These are phyloP conservation scores for Synergus itoensis DNA, from an alignment of 2,888 invertebrate genomes.

Conservation along the genomic window DNA sequence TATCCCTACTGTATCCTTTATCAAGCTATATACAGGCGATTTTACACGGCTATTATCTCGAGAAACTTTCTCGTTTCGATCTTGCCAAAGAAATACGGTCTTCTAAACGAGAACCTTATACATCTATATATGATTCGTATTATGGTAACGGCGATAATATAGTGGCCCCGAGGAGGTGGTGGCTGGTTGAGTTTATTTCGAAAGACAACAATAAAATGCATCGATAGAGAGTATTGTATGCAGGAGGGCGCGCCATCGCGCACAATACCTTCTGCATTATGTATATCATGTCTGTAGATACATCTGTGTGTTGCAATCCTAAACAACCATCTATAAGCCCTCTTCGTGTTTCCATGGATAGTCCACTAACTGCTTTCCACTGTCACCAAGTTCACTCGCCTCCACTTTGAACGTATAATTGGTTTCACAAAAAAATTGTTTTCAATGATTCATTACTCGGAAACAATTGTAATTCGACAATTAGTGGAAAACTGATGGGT, in stretches of 20 bases:
- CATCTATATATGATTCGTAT: constrained; percentile 62
- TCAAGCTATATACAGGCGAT: constrained; percentile 23
- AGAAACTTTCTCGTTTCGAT: constrained; percentile 50
- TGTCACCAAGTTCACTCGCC: constrained; percentile 13
- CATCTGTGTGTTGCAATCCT: constrained; percentile 67
- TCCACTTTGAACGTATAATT: background rate
- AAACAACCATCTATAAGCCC: constrained; percentile 55
- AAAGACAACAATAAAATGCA: constrained; percentile 65
- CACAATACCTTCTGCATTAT: constrained; percentile 76
- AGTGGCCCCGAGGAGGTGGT: constrained; percentile 62
- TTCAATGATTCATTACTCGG: background rate
- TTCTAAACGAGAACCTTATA: constrained; percentile 59
- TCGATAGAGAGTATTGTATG: constrained; percentile 71
- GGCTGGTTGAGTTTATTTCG: constrained; percentile 67
- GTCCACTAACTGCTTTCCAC: constrained; percentile 5
- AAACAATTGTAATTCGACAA: background rate
- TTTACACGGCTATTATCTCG: constrained; percentile 30
- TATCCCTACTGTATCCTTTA: constrained; percentile 15
- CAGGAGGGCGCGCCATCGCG: constrained; percentile 56
- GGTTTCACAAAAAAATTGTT: background rate
- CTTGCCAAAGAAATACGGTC: constrained; percentile 57
- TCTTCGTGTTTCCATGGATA: constrained; percentile 8
- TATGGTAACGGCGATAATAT: constrained; percentile 66
- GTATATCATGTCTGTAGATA: constrained; percentile 65
- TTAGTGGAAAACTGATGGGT: background rate